A percentile compares a stretch with the other conserved stretches of the same genome.
Evolutionary conservation across 2,888 invertebrate genomes (phyloP).

Genomic region (Nomada goodeniana): DNA sequence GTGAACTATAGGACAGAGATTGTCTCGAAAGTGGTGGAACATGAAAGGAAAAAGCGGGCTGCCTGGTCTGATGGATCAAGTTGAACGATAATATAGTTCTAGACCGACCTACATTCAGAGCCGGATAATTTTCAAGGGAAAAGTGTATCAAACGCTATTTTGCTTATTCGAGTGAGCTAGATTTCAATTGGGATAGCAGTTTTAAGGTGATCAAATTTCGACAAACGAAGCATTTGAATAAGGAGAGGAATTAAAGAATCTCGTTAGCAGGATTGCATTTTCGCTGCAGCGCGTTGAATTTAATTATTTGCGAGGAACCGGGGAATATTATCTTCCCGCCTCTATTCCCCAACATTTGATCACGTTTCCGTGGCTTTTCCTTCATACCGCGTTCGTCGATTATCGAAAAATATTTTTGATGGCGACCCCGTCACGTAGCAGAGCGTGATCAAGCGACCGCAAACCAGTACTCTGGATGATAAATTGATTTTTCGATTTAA

Average conservation of each 20-base stretch:
- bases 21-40: neutral
- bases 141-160: no score
- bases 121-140: no score
- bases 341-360: constrained; percentile 18
- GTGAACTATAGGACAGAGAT: neutral
- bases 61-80: neutral
- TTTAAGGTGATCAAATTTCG: no score
- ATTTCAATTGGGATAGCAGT: no score
- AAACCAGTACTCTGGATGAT: constrained; percentile 21
- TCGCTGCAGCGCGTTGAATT: neutral
- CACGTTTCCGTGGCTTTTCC: constrained; percentile 41
- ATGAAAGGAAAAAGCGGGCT: neutral
- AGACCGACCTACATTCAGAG: no score
- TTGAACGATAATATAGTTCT: neutral
- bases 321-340: neutral
- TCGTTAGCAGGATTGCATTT: neutral
- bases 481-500: constrained; percentile 38
- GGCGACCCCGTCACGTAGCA: constrained; percentile 36
- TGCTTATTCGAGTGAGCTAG: no score
- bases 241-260: neutral
- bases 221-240: no score
- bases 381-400: constrained; percentile 8
- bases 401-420: constrained; percentile 46
- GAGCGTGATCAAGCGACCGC: constrained; percentile 48
- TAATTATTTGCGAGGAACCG: neutral